Evolutionary conservation across 1,140 invertebrate species (phyloP).

Genomic region (Saccostrea echinata): DNA sequence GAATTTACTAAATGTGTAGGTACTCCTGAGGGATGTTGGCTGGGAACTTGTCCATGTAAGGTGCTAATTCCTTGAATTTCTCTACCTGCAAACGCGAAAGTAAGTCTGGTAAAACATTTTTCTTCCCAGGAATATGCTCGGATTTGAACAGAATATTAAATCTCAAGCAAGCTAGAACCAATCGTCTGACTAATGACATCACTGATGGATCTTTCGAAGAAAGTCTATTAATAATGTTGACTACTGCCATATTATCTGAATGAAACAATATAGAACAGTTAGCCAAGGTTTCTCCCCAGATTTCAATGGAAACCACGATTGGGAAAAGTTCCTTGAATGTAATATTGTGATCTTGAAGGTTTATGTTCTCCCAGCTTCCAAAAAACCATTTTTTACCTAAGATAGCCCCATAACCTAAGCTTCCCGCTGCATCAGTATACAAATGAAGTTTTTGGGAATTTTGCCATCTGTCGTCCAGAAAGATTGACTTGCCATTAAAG

Average conservation of each 20-base stretch:
- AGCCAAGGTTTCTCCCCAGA: not conserved
- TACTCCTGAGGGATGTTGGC: too few species aligned
- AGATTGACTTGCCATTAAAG: slow-evolving; percentile 39
- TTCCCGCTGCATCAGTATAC: slow-evolving; percentile 43
- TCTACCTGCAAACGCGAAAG: too few species aligned
- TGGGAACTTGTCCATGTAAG: too few species aligned
- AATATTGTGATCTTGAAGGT: slow-evolving; percentile 4
- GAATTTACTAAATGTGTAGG: too few species aligned
- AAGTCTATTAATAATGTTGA: slow-evolving; percentile 54
- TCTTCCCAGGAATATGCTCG: too few species aligned
- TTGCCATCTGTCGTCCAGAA: not conserved
- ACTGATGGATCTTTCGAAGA: slow-evolving; percentile 44
- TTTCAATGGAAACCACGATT: slow-evolving; percentile 44
- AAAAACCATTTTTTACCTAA: slow-evolving; percentile 38
- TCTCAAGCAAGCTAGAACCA: too few species aligned
- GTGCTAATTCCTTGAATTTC: too few species aligned
- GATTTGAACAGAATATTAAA: too few species aligned
- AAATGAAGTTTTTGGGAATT: not conserved
- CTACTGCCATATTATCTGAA: slow-evolving; percentile 52
- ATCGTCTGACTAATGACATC: slow-evolving; percentile 25
- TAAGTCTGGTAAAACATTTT: too few species aligned
- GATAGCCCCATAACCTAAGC: slow-evolving; percentile 16
- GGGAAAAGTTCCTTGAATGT: slow-evolving; percentile 46
- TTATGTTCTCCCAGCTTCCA: not conserved
- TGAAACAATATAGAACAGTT: slow-evolving; percentile 46